These are phyloP conservation scores for Phocides pigmalion DNA, from an alignment of 1,140 invertebrate genomes.

Conservation along the genomic window DNA sequence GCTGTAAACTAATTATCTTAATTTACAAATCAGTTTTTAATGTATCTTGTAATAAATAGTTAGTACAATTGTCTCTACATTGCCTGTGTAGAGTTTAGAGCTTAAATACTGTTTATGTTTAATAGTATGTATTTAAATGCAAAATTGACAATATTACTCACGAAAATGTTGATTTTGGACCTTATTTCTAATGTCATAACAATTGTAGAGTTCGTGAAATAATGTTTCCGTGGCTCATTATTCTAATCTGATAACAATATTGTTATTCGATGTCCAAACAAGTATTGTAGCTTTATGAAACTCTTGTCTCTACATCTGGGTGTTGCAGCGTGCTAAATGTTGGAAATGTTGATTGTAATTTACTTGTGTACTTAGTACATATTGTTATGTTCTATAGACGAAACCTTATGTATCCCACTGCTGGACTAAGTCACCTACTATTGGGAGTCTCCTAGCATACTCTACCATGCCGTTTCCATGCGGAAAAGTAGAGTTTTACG, in stretches of 20 bases:
- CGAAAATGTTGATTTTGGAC: conserved; percentile 13
- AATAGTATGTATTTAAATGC: conserved; percentile 14
- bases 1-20: no score
- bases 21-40: no score
- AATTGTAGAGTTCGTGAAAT: background rate
- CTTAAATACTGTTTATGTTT: background rate
- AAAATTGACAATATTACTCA: conserved; percentile 12
- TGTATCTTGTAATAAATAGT: background rate
- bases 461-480: no score
- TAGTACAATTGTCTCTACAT: background rate
- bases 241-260: conserved; percentile 22
- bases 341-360: background rate
- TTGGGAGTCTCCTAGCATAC: no score
- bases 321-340: conserved; percentile 2
- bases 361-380: no score
- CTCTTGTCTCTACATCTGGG: conserved; percentile 15
- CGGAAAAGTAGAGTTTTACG: no score
- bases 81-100: conserved; percentile 1
- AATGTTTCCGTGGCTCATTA: conserved; percentile 6
- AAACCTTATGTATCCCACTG: no score
- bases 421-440: no score
- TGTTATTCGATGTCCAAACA: conserved; percentile 18
- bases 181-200: conserved; percentile 7
- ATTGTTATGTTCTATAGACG: no score
- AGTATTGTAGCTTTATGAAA: conserved; percentile 18